Base-by-base conservation (phyloP, 2,797 vertebrate genomes). In the Hoplostethus atlanticus region DNA sequence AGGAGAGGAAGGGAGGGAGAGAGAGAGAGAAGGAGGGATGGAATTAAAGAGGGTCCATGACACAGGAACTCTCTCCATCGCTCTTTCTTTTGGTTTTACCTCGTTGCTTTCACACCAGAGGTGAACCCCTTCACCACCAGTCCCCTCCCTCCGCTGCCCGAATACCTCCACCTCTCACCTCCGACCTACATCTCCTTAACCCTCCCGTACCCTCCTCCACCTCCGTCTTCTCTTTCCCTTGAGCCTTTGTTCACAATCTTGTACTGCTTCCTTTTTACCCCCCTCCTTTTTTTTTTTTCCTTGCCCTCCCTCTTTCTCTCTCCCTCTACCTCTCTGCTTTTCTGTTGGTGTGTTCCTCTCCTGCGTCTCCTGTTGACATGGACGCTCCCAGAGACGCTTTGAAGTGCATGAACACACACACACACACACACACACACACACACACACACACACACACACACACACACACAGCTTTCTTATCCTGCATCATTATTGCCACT, bases 401-500 rank as follows among this genome's bases (percentile, higher is more conserved):
- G 90, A 92, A 86, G 85, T 87, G 64, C 80, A 55, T 60, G 62
- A 12, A 47, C 65, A 34, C 50, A 21, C 21, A 21, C 21, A 21
- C 21, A 21, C 21, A 21, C 21, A 21, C 21, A 21, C 21, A 21
- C 21, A 21, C 21, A 21, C 21, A 21, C 21, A 21, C 21, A 21
- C 21, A 21, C 21, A 21, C 21, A 21, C 21, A 21, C 21, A 36
- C 11, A 44, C 56, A 17, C 66, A n/a, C 67, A n/a, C 30, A 74
- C 72, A 77, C 77, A 66, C 74, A 76, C 65, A 68, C 64, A 48
- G 42, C 73, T 80, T 79, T 87, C 85, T 89, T 89, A 87, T 89
- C 87, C 88, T 73, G 73, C 82, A 87, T 92, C 89, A 90, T 93
- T 93, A 93, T 92, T 92, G 87, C 88, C 90, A 92, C 91, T 93